Evolutionary conservation across 2,888 invertebrate genomes (phyloP).

Genomic region (Tuberolachnus salignus): DNA sequence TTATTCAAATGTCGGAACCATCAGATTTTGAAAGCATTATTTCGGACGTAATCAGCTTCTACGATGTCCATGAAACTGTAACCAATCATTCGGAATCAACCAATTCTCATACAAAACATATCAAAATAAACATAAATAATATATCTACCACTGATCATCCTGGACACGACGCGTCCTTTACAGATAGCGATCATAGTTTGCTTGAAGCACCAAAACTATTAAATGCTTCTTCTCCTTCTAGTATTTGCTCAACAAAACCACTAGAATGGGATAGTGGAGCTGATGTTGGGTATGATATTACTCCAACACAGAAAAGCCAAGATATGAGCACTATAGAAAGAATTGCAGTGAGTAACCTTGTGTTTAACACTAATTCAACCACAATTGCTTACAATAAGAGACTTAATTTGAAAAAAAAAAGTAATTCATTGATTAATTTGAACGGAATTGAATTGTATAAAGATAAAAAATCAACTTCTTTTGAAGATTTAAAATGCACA

Average conservation of each 20-base stretch:
- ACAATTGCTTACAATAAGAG: background rate
- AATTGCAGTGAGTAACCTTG: conserved; percentile 61
- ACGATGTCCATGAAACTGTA: background rate
- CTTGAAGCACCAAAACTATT: conserved; percentile 36
- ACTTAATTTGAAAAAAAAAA: conserved; percentile 5
- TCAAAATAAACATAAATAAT: background rate
- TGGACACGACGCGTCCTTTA: background rate
- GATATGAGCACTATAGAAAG: conserved; percentile 70
- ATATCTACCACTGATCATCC: background rate
- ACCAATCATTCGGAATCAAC: background rate
- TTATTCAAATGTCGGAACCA: conserved; percentile 23
- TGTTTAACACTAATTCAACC: conserved; percentile 39
- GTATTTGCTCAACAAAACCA: conserved; percentile 74
- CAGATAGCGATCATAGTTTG: conserved; percentile 39
- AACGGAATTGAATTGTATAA: conserved; percentile 6
- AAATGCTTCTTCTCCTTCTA: conserved; percentile 73
- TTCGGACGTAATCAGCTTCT: background rate
- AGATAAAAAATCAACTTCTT: conserved; percentile 25
- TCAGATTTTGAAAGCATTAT: conserved; percentile 41
- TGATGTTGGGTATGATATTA: conserved; percentile 75
- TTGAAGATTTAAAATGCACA: background rate
- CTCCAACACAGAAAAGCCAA: conserved; percentile 8
- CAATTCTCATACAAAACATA: background rate
- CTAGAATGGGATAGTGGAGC: conserved; percentile 89
- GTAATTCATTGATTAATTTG: conserved; percentile 42